phyloP scores from a whole-genome alignment of 2,888 invertebrate species.

The Leistus spinibarbis region DNA sequence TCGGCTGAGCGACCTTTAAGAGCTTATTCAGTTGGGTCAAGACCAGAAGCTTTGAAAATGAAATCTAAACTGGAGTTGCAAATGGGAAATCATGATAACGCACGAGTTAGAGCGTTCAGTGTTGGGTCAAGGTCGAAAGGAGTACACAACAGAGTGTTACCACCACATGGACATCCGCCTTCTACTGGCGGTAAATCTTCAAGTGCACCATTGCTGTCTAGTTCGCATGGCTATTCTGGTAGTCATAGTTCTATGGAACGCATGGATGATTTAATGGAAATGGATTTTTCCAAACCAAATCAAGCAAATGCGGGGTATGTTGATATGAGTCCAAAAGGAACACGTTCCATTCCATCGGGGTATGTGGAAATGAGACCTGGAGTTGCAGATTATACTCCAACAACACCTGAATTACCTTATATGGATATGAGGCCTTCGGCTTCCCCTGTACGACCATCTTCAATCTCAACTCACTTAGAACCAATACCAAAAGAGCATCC shows the following conservation, averaged over 20 bases:
- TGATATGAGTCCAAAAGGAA: conserved; percentile 63
- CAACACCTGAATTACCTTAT: conserved; percentile 45
- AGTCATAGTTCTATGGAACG: conserved; percentile 64
- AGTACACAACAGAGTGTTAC: conserved; percentile 51
- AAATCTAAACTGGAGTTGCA: conserved; percentile 49
- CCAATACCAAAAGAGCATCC: conserved; percentile 54
- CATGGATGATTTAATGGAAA: conserved; percentile 83
- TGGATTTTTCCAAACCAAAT: conserved; percentile 67
- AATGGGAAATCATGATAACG: conserved; percentile 49
- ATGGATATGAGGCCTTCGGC: conserved; percentile 47
- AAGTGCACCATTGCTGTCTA: conserved; percentile 71
- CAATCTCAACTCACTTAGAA: conserved; percentile 49
- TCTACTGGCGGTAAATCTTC: conserved; percentile 63
- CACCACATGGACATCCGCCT: conserved; percentile 47
- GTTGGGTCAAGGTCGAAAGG: conserved; percentile 70
- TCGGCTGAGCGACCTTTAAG: conserved; percentile 66
- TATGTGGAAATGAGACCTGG: conserved; percentile 59
- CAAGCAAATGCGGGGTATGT: conserved; percentile 61
- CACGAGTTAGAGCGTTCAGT: conserved; percentile 75
- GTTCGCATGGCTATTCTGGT: conserved; percentile 54
- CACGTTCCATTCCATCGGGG: conserved; percentile 46
- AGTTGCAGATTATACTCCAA: conserved; percentile 43
- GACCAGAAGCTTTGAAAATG: conserved; percentile 67
- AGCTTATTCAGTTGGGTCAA: conserved; percentile 86
- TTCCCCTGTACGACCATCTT: conserved; percentile 44